Evolutionary conservation across 2,888 invertebrate species (phyloP).

Genomic region (Alviniconcha strummeri): DNA sequence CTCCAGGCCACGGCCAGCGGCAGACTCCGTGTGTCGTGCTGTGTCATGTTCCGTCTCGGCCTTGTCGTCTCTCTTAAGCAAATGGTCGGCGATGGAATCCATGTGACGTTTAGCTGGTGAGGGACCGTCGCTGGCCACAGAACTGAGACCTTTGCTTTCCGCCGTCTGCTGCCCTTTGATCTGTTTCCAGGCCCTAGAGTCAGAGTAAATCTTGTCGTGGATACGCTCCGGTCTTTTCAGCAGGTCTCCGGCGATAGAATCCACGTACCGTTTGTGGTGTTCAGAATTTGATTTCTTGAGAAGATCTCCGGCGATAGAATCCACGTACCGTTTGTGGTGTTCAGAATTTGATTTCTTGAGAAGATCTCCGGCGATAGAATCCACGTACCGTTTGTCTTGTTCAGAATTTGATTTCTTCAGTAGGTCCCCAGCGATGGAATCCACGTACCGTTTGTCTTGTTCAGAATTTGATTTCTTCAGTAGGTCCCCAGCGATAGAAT

Average conservation of each 20-base stretch:
- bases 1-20: too few species aligned
- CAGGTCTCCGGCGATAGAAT: neutral
- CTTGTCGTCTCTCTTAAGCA: neutral
- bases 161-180: too few species aligned
- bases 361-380: neutral
- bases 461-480: neutral
- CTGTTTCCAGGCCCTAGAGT: too few species aligned
- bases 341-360: neutral
- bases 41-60: too few species aligned
- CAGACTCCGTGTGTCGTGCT: too few species aligned
- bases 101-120: neutral
- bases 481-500: constrained; percentile 4
- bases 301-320: neutral
- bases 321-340: neutral
- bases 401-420: neutral
- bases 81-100: neutral
- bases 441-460: neutral
- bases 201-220: too few species aligned
- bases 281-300: neutral
- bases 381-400: neutral
- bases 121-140: too few species aligned
- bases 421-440: neutral
- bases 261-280: neutral
- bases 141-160: too few species aligned
- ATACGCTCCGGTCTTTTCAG: neutral